A percentile compares a stretch with the other conserved stretches of the same genome.
phyloP scores from a whole-genome alignment of 2,888 invertebrate genomes.

The Drosophila paranaensis region DNA sequence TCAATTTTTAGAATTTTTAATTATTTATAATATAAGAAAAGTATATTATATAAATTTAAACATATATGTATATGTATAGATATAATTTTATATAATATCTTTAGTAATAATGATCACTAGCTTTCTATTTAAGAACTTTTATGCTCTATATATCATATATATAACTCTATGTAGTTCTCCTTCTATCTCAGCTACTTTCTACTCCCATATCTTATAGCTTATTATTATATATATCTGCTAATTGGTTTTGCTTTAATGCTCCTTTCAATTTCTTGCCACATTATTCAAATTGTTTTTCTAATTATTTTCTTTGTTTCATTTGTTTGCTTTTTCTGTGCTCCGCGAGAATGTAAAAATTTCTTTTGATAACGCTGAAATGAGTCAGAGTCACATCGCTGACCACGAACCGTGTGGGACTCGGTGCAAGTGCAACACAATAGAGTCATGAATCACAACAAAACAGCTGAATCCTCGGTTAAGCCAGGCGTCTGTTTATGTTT shows the following conservation, averaged over 20 bases:
- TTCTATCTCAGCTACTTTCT: neutral
- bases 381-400: conserved; percentile 32
- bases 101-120: too few species aligned
- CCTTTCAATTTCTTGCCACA: neutral
- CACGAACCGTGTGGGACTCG: conserved; percentile 17
- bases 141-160: too few species aligned
- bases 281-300: neutral
- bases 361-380: conserved; percentile 18
- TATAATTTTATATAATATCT: too few species aligned
- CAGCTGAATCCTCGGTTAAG: conserved; percentile 7
- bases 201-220: neutral
- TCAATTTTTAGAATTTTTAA: too few species aligned
- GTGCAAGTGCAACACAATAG: conserved; percentile 20
- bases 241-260: neutral
- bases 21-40: too few species aligned
- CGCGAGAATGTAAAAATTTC: neutral
- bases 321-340: neutral
- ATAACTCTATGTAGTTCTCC: too few species aligned
- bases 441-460: conserved; percentile 25
- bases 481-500: conserved; percentile 4
- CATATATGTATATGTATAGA: neutral
- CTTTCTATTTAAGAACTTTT: too few species aligned
- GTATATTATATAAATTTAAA: neutral
- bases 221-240: neutral
- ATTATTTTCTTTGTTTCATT: neutral